Conservation (phyloP, 35 echinoderm and acorn worm genomes). For the Apostichopus californicus region DNA sequence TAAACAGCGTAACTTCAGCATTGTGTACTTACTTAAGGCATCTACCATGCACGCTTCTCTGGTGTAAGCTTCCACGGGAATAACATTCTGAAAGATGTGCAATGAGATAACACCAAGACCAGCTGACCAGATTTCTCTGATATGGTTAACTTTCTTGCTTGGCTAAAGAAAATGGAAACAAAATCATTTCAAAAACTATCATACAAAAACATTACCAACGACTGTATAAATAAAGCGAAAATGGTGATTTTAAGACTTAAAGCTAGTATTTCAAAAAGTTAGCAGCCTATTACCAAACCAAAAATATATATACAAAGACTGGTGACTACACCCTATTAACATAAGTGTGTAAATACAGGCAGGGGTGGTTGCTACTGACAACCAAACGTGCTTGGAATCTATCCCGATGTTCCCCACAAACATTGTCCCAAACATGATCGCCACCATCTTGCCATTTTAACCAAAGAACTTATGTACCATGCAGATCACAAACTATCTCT, state of each 20-base stretch:
- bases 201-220: not conserved
- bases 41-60: slow-evolving; percentile 96
- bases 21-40: slow-evolving; percentile 68
- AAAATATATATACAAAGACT: too few species aligned
- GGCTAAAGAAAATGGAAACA: slow-evolving; percentile 62
- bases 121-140: slow-evolving; percentile 86
- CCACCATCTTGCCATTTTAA: too few species aligned
- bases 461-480: too few species aligned
- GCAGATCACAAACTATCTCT: too few species aligned
- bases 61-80: slow-evolving; percentile 95
- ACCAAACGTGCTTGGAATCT: too few species aligned
- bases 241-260: not conserved
- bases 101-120: slow-evolving; percentile 89
- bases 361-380: too few species aligned
- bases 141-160: slow-evolving; percentile 81
- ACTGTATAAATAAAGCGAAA: not conserved
- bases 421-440: too few species aligned
- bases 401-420: too few species aligned
- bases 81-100: slow-evolving; percentile 91
- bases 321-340: too few species aligned
- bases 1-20: not conserved
- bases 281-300: too few species aligned
- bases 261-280: too few species aligned
- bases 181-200: not conserved
- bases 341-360: too few species aligned